Percentiles rank a stretch among this genome's conserved stretches.
Conservation (phyloP, 2,113 vertebrate genomes). For the Sinocyclocheilus rhinocerous region DNA sequence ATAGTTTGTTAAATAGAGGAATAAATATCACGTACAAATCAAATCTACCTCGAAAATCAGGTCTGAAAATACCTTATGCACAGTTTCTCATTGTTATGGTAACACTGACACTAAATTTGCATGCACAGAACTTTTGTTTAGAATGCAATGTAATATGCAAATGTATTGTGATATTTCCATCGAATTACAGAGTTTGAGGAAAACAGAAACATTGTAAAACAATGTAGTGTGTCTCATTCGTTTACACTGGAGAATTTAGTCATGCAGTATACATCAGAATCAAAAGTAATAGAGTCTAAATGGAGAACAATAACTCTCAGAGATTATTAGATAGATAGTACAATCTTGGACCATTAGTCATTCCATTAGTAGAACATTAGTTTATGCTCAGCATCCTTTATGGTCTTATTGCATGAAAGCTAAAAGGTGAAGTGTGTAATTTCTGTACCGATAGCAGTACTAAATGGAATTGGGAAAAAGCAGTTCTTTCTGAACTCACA, state of each 20-base stretch:
- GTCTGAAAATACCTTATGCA: neutral
- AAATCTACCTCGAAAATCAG: neutral
- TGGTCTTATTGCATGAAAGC: conserved; percentile 18
- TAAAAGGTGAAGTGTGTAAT: conserved; percentile 27
- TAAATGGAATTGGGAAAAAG: neutral
- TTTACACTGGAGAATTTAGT: neutral
- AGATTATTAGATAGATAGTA: conserved; percentile 16
- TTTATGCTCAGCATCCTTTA: conserved; percentile 18
- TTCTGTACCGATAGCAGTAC: neutral
- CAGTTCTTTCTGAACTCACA: neutral
- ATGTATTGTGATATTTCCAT: neutral
- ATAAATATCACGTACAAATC: neutral
- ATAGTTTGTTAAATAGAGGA: neutral
- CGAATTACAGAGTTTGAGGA: neutral
- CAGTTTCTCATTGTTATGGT: neutral
- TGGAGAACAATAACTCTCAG: conserved; percentile 47
- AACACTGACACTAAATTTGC: neutral
- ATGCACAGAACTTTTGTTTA: neutral
- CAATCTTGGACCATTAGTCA: conserved; percentile 20
- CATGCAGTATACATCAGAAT: conserved; percentile 29
- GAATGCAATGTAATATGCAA: neutral
- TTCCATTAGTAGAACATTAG: conserved; percentile 20
- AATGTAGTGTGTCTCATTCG: neutral
- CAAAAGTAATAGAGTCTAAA: conserved; percentile 45
- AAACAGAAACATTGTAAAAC: neutral